Percentiles rank a stretch among this genome's conserved stretches.
Evolutionary conservation across 2,888 invertebrate genomes (phyloP).

Genomic region (Andricus quercusramuli): DNA sequence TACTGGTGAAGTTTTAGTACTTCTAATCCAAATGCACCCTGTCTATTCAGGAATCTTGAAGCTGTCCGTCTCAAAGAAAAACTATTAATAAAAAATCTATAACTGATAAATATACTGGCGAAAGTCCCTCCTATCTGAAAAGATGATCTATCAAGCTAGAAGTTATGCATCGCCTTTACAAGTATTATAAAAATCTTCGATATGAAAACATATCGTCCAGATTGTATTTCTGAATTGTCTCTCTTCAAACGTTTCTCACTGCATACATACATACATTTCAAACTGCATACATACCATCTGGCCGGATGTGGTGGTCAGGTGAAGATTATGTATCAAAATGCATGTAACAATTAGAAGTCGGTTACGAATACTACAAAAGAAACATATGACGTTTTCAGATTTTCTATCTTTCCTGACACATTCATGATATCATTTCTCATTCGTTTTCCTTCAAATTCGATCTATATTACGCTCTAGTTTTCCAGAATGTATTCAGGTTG

Average conservation of each 20-base stretch:
- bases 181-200: background rate
- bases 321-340: background rate
- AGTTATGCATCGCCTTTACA: no score
- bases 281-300: background rate
- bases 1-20: no score
- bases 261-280: no score
- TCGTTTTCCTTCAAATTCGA: background rate
- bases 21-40: no score
- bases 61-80: no score
- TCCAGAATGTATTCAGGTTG: constrained; percentile 48
- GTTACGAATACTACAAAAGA: background rate
- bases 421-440: constrained; percentile 22
- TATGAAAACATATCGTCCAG: background rate
- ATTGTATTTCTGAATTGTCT: background rate
- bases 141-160: no score
- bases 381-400: constrained; percentile 9
- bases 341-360: constrained; percentile 4
- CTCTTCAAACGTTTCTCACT: background rate
- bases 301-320: background rate
- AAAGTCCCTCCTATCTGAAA: no score
- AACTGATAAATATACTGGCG: no score
- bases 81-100: no score
- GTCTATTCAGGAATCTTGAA: no score
- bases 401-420: constrained; percentile 21
- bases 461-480: constrained; percentile 8